A percentile compares a stretch with the other conserved stretches of the same genome.
Evolutionary conservation across 2,888 invertebrate species (phyloP).

Genomic region (Lasioglossum morio): DNA sequence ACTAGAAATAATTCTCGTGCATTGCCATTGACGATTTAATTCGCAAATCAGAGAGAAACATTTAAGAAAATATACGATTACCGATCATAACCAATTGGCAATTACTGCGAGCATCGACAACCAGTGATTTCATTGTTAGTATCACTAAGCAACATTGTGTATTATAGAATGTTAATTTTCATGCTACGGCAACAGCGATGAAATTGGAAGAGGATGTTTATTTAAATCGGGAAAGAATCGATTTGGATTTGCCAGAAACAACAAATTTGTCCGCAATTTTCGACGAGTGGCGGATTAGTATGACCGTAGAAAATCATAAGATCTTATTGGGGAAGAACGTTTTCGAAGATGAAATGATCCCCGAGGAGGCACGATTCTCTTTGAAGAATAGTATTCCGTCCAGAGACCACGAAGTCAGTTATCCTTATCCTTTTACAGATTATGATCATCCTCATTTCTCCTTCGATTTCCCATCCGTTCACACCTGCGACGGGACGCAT

Average conservation of each 20-base stretch:
- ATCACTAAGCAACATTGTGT: conserved; percentile 42
- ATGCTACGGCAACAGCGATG: conserved; percentile 38
- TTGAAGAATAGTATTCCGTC: conserved; percentile 21
- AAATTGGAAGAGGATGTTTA: conserved; percentile 3
- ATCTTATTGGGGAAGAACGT: neutral
- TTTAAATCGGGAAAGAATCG: neutral
- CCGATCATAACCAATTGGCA: conserved; percentile 37
- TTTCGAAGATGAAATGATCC: neutral
- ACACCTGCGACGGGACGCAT: neutral
- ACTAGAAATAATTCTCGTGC: neutral
- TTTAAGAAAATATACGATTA: too few relatives aligned
- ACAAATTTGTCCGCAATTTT: conserved; percentile 41
- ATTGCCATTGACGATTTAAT: neutral
- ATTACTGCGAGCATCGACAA: conserved; percentile 12
- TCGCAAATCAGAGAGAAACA: neutral
- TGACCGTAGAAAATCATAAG: conserved; percentile 4
- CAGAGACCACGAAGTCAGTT: conserved; percentile 50
- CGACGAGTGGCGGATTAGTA: conserved; percentile 29
- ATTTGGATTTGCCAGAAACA: neutral
- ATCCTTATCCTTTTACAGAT: conserved; percentile 56
- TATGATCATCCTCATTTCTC: conserved; percentile 27
- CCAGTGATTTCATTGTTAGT: conserved; percentile 1
- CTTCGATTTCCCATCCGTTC: conserved; percentile 36
- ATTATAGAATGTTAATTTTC: conserved; percentile 57
- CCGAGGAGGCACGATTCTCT: conserved; percentile 31